phyloP scores from a whole-genome alignment of 1,140 invertebrate genomes.

The Calosoma granatense region DNA sequence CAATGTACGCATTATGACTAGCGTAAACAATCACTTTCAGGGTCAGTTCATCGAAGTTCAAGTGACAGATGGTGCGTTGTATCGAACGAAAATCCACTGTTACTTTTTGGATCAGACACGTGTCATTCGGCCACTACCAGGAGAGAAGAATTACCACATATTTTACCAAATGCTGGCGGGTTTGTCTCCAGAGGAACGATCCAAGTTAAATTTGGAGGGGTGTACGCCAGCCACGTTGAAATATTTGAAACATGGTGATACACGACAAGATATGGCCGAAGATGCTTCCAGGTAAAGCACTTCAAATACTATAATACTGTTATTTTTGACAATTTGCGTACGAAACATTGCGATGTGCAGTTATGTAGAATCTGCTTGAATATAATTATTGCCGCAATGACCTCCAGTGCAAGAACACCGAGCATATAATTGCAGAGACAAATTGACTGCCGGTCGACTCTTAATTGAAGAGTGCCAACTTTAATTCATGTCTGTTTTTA shows the following conservation, averaged over 20 bases:
- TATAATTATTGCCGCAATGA: background rate
- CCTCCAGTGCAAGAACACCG: too few relatives aligned
- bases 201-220: conserved; percentile 74
- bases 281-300: conserved; percentile 49
- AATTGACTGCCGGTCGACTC: too few relatives aligned
- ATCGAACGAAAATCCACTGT: conserved; percentile 92
- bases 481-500: conserved; percentile 25
- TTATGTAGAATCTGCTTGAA: background rate
- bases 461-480: too few relatives aligned
- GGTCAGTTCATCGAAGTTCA: conserved; percentile 95
- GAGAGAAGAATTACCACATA: conserved; percentile 94
- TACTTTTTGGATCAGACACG: conserved; percentile 90
- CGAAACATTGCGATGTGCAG: background rate
- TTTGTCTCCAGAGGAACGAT: conserved; percentile 74
- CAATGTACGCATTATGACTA: background rate
- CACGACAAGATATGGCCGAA: conserved; percentile 62
- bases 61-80: conserved; percentile 89
- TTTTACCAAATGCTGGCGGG: conserved; percentile 96
- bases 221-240: conserved; percentile 68
- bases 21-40: conserved; percentile 38
- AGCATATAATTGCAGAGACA: too few relatives aligned
- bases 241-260: conserved; percentile 69
- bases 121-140: conserved; percentile 71
- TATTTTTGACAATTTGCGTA: background rate
- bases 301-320: background rate